Base-by-base conservation (phyloP, 2,113 vertebrate species). In the Sceloporus tristichus region DNA sequence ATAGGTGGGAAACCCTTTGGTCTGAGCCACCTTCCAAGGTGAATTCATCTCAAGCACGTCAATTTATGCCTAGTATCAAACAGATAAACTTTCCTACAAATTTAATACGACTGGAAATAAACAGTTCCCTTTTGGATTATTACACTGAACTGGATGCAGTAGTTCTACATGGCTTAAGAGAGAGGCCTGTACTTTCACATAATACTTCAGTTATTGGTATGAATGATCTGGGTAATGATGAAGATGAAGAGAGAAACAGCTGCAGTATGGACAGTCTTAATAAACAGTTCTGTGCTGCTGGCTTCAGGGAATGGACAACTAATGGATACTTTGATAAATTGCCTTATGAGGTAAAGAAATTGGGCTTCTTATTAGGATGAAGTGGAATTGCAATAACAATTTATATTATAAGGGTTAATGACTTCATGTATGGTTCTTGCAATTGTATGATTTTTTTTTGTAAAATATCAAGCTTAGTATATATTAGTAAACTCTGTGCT, bases 71-170 rank as follows among this genome's bases (percentile, higher is more conserved):
- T 27, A 97, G 94, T 94, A 98, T 99, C 95, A 98, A 98, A 87
- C 98, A 98, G 91, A 98, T 98, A 91, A 97, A 95, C 95, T 99
- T 99, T 89, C 98, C 98, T 85, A 99, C 98, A 89, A 99, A 99
- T 95, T 95, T 99, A 89, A 97, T 99, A 89, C 98, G 99, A 5
- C 95, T 99, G 96, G 99, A 99, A 97, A 96, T 99, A 92, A 99
- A 99, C 96, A 98, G 98, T 95, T 98, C 98, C 87, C 96, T 98
- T 94, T 96, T 98, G 96, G 98, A 99, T 90, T 99, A 99, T 94
- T 99, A 99, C 96, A 98, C 98, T 0, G 99, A 99, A 92, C 95
- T 99, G 96, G 99, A 99, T 87, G 99, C 99, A 9, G 98, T 99
- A 4, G 96, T 99, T 87, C 96, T 99, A 18, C 98, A 98, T 0